Base-by-base conservation (phyloP, 2,888 invertebrate species). In the Trichopria drosophilae region DNA sequence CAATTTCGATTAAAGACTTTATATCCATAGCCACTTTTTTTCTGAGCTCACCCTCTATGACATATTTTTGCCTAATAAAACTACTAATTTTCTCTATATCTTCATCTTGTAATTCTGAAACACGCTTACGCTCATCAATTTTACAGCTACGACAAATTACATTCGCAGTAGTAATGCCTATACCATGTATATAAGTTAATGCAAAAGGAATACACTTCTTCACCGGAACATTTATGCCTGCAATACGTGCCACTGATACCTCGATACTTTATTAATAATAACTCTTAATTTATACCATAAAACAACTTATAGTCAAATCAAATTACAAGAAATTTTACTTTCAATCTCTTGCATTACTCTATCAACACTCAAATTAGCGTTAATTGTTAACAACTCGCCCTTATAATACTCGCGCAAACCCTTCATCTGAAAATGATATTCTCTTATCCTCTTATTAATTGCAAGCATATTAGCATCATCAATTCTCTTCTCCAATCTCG, bases 151-250 rank as follows among this genome's bases (percentile, higher is more conserved):
- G 15, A 23, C 39, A 47, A 18, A 47, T 40, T 32, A 15, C 15
- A 29, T 32, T 20, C 20, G 47, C 37, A 29, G 31, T 29, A 39
- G 31, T 13, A 20, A 22, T 31, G 22, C 47, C 47, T 39, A 47
- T 47, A 22, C 47, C 47, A 26, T 47, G 40, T 39, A 47, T 47
- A 22, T 29, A 47, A 31, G 47, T 47, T 40, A 47, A 32, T 23
- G 47, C 47, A 23, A 47, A 20, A 20, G 22, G 16, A 15, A 32
- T 22, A 22, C 26, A 23, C 32, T 47, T 47, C 20, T 37, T 20
- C 20, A 20, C 37, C 23, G 46, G 46, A 46, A 46, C 37, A 31
- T 46, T 37, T 29, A 46, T 20, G 13, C 46, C 46, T 29, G 37
- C 46, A 29, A 46, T 37, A 36, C 46, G 46, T 18, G 46, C 46